These are phyloP conservation scores for Periophthalmodon schlosseri DNA, from an alignment of 2,113 vertebrate genomes.

Conservation along the genomic window DNA sequence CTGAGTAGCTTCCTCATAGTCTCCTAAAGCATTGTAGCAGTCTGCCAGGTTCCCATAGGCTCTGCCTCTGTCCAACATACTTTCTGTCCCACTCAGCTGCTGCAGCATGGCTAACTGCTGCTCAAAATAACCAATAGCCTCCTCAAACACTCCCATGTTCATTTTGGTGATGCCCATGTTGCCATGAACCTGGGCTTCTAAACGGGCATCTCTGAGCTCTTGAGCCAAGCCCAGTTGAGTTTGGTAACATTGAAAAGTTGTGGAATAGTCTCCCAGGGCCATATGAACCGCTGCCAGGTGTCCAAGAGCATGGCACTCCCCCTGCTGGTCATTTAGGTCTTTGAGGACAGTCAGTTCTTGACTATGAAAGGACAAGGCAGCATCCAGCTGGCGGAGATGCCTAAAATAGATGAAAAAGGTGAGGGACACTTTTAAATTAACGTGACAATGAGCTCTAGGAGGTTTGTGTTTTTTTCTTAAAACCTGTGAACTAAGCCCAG, in stretches of 20 bases:
- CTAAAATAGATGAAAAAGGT: conserved; percentile 14
- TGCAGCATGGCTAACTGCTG: conserved; percentile 94
- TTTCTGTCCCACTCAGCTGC: conserved; percentile 87
- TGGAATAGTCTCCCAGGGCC: conserved; percentile 90
- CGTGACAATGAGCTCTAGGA: background rate
- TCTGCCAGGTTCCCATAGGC: conserved; percentile 93
- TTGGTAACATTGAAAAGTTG: conserved; percentile 92
- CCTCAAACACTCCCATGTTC: conserved; percentile 94
- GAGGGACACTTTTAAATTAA: background rate
- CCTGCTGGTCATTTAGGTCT: conserved; percentile 83
- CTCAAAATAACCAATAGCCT: conserved; percentile 93
- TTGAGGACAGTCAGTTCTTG: conserved; percentile 91
- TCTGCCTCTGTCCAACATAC: conserved; percentile 86
- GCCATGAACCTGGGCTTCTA: conserved; percentile 93
- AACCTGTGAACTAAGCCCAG: conserved; percentile 87
- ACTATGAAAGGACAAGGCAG: conserved; percentile 90
- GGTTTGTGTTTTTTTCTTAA: background rate
- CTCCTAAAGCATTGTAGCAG: conserved; percentile 92
- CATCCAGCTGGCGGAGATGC: conserved; percentile 85
- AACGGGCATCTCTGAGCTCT: conserved; percentile 86
- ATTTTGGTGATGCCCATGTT: conserved; percentile 99
- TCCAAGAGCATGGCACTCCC: conserved; percentile 90
- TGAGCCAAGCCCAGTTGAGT: conserved; percentile 90
- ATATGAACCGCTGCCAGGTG: conserved; percentile 94
- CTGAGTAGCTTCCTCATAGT: conserved; percentile 93